phyloP scores from a whole-genome alignment of 2,888 invertebrate genomes.

The Pandemis cinnamomeana region DNA sequence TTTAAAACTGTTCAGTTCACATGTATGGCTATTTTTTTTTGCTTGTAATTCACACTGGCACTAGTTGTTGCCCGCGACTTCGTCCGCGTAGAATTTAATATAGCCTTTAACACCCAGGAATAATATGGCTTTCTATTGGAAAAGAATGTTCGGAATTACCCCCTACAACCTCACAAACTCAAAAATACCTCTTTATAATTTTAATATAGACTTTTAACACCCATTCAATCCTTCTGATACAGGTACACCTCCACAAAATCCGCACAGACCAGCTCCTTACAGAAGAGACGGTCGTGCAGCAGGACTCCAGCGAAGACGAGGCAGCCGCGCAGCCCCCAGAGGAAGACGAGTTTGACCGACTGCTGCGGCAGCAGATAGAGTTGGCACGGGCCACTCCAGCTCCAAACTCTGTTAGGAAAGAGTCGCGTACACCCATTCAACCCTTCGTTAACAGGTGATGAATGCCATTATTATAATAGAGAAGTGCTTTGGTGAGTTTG shows the following conservation, averaged over 20 bases:
- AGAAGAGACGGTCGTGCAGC: slow-evolving; percentile 73
- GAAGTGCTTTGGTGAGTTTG: too few relatives aligned
- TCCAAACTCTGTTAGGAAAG: slow-evolving; percentile 60
- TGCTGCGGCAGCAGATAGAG: slow-evolving; percentile 87
- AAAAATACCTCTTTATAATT: background rate
- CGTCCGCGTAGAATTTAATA: too few relatives aligned
- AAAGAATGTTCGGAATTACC: too few relatives aligned
- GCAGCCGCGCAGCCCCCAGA: slow-evolving; percentile 64
- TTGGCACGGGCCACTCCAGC: slow-evolving; percentile 78
- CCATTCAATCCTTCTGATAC: slow-evolving; percentile 9
- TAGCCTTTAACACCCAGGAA: too few relatives aligned
- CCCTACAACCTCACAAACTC: too few relatives aligned
- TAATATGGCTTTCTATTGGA: too few relatives aligned
- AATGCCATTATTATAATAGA: background rate
- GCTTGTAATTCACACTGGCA: too few relatives aligned
- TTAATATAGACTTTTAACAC: background rate
- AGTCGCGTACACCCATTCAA: slow-evolving; percentile 48
- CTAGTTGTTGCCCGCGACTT: too few relatives aligned
- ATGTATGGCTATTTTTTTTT: too few relatives aligned
- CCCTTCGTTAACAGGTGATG: slow-evolving; percentile 9
- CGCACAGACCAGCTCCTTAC: slow-evolving; percentile 85
- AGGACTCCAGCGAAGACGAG: slow-evolving; percentile 78
- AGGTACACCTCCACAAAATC: slow-evolving; percentile 88
- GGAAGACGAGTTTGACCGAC: slow-evolving; percentile 87
- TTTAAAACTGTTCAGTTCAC: background rate